A percentile compares a stretch with the other conserved stretches of the same genome.
phyloP scores from a whole-genome alignment of 2,888 invertebrate genomes.

The Eristalis tenax region DNA sequence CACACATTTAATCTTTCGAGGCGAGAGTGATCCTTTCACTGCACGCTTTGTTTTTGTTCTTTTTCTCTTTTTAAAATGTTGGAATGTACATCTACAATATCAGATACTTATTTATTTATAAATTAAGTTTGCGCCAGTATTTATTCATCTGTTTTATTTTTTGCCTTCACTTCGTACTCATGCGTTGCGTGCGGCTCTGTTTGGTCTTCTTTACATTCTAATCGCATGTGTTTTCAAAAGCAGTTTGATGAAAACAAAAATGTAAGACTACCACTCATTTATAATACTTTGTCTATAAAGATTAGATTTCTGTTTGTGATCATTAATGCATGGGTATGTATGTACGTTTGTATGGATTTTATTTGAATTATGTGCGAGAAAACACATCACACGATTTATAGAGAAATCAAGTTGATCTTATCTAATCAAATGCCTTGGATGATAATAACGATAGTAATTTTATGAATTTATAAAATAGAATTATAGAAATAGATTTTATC shows the following conservation, averaged over 20 bases:
- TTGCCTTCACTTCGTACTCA: conserved; percentile 14
- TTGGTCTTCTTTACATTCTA: background rate
- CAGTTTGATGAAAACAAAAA: conserved; percentile 14
- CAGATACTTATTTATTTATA: conserved; percentile 71
- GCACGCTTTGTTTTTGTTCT: too few relatives aligned
- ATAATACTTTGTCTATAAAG: conserved; percentile 44
- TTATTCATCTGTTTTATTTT: conserved; percentile 61
- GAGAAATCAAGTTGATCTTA: conserved; percentile 19
- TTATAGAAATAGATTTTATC: conserved; percentile 39
- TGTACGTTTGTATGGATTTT: conserved; percentile 12
- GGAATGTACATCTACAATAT: conserved; percentile 57
- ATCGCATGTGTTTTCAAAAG: conserved; percentile 16
- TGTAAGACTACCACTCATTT: conserved; percentile 21
- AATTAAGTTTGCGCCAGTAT: conserved; percentile 66
- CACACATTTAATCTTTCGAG: background rate
- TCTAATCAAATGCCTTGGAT: conserved; percentile 30
- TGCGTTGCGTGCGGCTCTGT: conserved; percentile 4
- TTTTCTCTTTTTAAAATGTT: conserved; percentile 26
- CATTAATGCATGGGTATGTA: background rate
- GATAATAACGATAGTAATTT: conserved; percentile 35
- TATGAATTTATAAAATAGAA: conserved; percentile 35
- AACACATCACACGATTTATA: conserved; percentile 34
- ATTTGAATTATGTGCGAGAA: conserved; percentile 12
- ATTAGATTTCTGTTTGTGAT: conserved; percentile 23
- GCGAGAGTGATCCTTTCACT: conserved; percentile 28